A percentile compares a stretch with the other conserved stretches of the same genome.
These are phyloP conservation scores for Morone chrysops DNA, from an alignment of 2,113 vertebrate genomes.

Conservation along the genomic window DNA sequence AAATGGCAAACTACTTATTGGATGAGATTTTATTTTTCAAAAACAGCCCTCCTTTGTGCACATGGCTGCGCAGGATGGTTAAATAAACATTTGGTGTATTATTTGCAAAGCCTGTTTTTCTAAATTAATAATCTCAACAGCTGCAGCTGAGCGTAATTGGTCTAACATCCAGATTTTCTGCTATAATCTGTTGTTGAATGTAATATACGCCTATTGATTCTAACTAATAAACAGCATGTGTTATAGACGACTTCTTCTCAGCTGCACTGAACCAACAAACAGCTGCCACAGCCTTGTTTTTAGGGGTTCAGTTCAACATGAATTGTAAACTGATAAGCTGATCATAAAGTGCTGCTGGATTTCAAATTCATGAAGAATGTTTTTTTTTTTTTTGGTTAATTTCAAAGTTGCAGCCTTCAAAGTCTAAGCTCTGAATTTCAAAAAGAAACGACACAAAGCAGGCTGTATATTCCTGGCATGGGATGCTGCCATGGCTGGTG, in stretches of 20 bases:
- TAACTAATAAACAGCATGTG: constrained; percentile 24
- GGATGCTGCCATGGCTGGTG: constrained; percentile 48
- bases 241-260: constrained; percentile 12
- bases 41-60: background rate
- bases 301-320: background rate
- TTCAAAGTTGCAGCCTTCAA: constrained; percentile 32
- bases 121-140: constrained; percentile 61
- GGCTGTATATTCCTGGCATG: constrained; percentile 42
- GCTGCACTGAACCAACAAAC: constrained; percentile 18
- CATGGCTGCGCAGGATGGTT: constrained; percentile 13
- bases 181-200: constrained; percentile 41
- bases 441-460: background rate
- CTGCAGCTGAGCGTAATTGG: constrained; percentile 56
- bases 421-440: constrained; percentile 2
- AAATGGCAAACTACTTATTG: constrained; percentile 36
- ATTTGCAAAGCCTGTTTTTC: constrained; percentile 58
- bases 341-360: constrained; percentile 23
- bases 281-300: constrained; percentile 40
- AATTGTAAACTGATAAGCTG: constrained; percentile 37
- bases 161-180: constrained; percentile 42
- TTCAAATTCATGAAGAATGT: background rate
- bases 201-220: constrained; percentile 49
- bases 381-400: constrained; percentile 5
- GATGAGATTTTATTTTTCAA: constrained; percentile 38
- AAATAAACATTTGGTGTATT: constrained; percentile 58